Percentiles rank a stretch among this genome's conserved stretches.
Conservation (phyloP, 2,113 vertebrate species). For the Scolopax mira region DNA sequence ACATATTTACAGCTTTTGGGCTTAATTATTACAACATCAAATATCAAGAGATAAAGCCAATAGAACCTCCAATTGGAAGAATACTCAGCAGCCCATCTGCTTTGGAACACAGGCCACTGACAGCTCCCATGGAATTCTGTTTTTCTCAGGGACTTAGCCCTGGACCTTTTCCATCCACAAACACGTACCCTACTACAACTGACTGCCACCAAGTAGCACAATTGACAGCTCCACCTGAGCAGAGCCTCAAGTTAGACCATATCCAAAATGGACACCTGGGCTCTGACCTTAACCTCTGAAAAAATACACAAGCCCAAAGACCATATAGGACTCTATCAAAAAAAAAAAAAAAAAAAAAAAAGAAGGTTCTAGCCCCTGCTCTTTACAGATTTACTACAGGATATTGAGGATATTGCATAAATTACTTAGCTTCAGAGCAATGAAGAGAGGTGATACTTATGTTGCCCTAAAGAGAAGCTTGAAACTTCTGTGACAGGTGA, state of each 20-base stretch:
- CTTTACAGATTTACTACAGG: background rate
- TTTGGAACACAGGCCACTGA: background rate
- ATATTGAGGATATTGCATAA: background rate
- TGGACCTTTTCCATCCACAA: background rate
- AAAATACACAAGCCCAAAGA: background rate
- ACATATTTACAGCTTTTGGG: background rate
- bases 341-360: background rate
- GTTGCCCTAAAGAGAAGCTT: background rate
- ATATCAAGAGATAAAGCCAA: background rate
- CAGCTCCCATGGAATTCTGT: background rate
- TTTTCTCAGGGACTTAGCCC: background rate
- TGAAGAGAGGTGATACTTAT: background rate
- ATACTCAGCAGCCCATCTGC: background rate
- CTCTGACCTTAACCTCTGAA: background rate
- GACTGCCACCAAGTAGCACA: background rate
- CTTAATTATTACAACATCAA: background rate
- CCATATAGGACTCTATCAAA: background rate
- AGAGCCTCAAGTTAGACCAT: background rate
- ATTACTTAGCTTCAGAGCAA: background rate
- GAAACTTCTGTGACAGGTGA: background rate
- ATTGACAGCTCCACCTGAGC: background rate
- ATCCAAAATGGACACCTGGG: rapidly evolving
- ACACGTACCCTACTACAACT: rapidly evolving
- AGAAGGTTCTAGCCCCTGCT: background rate
- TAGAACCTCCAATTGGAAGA: background rate